A percentile compares a stretch with the other conserved stretches of the same genome.
Evolutionary conservation across 2,113 vertebrate genomes (phyloP).

Genomic region (Alexandromys fortis): DNA sequence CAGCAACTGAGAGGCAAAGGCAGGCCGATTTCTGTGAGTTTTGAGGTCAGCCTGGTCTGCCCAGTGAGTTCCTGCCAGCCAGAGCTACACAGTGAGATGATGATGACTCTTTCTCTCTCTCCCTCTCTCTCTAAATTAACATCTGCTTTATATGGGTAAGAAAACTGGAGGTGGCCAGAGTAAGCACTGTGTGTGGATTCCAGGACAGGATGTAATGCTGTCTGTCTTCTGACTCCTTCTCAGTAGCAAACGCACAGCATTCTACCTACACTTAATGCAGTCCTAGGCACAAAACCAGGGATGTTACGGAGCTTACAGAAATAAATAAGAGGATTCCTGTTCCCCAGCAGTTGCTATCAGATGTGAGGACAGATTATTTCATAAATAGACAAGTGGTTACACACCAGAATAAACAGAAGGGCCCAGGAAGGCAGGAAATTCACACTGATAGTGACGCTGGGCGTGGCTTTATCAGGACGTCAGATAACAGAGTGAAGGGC

Average conservation of each 20-base stretch:
- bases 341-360: background rate
- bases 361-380: background rate
- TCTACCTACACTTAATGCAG: background rate
- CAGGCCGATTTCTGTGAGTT: background rate
- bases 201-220: background rate
- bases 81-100: background rate
- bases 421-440: background rate
- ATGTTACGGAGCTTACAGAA: background rate
- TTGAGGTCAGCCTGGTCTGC: background rate
- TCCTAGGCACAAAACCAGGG: background rate
- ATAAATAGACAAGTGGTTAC: background rate
- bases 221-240: no score
- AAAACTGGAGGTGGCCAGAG: background rate
- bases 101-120: no score
- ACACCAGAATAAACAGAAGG: background rate
- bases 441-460: background rate
- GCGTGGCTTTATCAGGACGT: background rate
- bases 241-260: background rate
- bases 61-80: background rate
- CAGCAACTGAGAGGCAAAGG: background rate
- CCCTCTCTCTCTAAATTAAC: no score
- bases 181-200: background rate
- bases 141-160: background rate
- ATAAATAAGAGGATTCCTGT: background rate
- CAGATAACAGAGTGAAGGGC: background rate